phyloP scores from a whole-genome alignment of 2,113 vertebrate species.

The Tachysurus vachellii region DNA sequence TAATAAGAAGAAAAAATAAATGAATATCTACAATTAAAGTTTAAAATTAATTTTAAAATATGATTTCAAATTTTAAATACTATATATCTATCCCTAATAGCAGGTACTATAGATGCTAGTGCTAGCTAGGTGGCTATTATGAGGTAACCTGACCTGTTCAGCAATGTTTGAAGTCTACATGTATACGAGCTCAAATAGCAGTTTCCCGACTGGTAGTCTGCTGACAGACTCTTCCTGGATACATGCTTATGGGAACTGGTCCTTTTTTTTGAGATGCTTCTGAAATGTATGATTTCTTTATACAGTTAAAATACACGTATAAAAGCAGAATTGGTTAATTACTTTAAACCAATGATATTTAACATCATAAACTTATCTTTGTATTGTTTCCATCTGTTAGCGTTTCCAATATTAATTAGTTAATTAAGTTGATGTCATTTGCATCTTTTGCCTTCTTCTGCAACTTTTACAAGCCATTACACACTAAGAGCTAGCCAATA shows the following conservation, averaged over 20 bases:
- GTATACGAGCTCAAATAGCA: neutral
- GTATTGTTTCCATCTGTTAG: neutral
- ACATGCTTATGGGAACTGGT: neutral
- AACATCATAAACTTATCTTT: neutral
- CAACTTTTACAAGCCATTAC: conserved; percentile 26
- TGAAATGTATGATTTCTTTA: neutral
- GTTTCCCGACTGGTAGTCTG: neutral
- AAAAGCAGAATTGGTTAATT: neutral
- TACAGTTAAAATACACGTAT: neutral
- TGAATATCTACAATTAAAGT: no score
- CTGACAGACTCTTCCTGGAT: neutral
- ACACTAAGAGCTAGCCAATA: conserved; percentile 5
- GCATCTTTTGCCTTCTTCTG: conserved; percentile 22
- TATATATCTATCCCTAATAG: no score
- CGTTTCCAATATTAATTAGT: conserved; percentile 3
- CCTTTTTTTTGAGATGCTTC: neutral
- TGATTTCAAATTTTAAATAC: no score
- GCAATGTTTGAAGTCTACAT: neutral
- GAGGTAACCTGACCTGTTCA: neutral
- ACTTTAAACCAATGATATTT: neutral
- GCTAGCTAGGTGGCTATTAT: neutral
- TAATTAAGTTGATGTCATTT: conserved; percentile 18
- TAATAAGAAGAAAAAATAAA: no score
- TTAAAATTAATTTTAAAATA: no score
- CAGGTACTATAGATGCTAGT: neutral